A percentile compares a stretch with the other conserved stretches of the same genome.
Evolutionary conservation across 92 coral and sea anemone species (phyloP).

Genomic region (Heliopora coerulea): DNA sequence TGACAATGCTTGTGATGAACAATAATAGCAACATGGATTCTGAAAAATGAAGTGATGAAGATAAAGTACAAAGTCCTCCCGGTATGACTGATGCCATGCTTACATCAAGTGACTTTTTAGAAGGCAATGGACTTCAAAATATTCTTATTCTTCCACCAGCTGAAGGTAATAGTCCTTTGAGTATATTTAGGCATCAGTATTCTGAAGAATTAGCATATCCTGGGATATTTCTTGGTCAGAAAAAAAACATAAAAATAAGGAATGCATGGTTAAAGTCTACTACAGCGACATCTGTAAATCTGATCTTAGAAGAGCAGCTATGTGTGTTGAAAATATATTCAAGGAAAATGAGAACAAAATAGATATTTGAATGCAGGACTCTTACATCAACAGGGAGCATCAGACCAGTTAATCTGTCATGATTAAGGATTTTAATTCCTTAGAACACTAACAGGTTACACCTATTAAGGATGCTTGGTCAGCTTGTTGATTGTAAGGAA

Average conservation of each 20-base stretch:
- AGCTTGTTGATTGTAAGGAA: constrained; percentile 29
- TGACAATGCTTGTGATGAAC: too few relatives aligned
- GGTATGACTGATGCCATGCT: constrained; percentile 66
- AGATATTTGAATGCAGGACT: constrained; percentile 43
- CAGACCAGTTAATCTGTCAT: constrained; percentile 28
- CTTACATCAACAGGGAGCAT: constrained; percentile 39
- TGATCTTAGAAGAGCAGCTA: constrained; percentile 51
- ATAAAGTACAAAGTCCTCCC: constrained; percentile 62
- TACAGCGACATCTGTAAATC: too few relatives aligned
- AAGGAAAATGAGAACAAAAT: constrained; percentile 42
- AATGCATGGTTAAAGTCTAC: too few relatives aligned
- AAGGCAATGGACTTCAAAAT: constrained; percentile 56
- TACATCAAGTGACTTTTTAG: constrained; percentile 56
- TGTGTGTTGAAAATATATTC: constrained; percentile 45
- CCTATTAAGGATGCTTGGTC: constrained; percentile 50
- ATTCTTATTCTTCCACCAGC: constrained; percentile 67
- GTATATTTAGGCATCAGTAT: constrained; percentile 61
- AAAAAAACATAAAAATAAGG: too few relatives aligned
- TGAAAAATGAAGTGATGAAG: too few relatives aligned
- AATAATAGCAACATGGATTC: too few relatives aligned
- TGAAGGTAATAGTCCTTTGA: too few relatives aligned
- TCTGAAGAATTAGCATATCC: constrained; percentile 74
- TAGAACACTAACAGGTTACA: constrained; percentile 33
- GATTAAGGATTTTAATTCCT: constrained; percentile 34
- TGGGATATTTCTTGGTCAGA: constrained; percentile 67